These are phyloP conservation scores for Mimas tiliae DNA, from an alignment of 2,888 invertebrate species.

Conservation along the genomic window DNA sequence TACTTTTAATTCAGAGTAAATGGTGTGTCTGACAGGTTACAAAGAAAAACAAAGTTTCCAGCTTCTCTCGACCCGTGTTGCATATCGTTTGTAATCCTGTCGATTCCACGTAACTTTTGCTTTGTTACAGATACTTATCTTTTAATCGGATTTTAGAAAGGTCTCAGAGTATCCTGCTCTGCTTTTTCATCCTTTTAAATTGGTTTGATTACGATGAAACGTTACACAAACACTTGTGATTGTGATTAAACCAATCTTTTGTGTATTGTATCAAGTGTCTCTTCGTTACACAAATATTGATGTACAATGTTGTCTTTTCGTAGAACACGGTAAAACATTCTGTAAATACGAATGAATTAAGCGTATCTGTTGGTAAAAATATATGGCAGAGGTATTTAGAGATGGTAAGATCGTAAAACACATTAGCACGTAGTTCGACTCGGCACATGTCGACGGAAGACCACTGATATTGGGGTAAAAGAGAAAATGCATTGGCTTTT, in stretches of 20 bases:
- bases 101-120: slow-evolving; percentile 12
- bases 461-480: slow-evolving; percentile 65
- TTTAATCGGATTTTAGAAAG: slow-evolving; percentile 15
- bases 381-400: slow-evolving; percentile 37
- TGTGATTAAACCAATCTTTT: background rate
- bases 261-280: too few species aligned
- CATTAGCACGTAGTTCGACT: slow-evolving; percentile 77
- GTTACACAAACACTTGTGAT: background rate
- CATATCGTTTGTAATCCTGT: slow-evolving; percentile 18
- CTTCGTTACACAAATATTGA: too few species aligned
- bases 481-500: slow-evolving; percentile 79
- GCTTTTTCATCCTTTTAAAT: too few species aligned
- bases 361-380: slow-evolving; percentile 50
- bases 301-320: background rate
- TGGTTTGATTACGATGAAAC: background rate
- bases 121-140: slow-evolving; percentile 22
- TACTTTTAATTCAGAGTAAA: slow-evolving; percentile 13
- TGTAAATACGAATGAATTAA: slow-evolving; percentile 45
- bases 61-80: background rate
- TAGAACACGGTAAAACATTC: background rate
- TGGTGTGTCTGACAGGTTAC: slow-evolving; percentile 6
- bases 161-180: too few species aligned
- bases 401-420: slow-evolving; percentile 69
- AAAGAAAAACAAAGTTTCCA: slow-evolving; percentile 1
- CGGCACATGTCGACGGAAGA: slow-evolving; percentile 47